Evolutionary conservation across 2,113 vertebrate species (phyloP), one percentile per base, ranked within the genome.

Genomic region (Pimephales promelas): DNA sequence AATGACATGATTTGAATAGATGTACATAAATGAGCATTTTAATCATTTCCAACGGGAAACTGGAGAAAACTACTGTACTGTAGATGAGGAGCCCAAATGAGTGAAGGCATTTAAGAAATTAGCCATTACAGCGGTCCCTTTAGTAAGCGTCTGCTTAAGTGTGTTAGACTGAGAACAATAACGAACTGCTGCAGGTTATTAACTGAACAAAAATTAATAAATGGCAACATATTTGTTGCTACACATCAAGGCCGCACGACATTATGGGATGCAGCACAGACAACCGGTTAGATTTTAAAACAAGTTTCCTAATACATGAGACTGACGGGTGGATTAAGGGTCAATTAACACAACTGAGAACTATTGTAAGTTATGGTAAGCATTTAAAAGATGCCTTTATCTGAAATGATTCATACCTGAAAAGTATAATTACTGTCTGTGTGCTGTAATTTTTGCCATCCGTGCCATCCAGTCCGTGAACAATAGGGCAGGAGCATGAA

Each of bases 81-180:
- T n/a, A n/a, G 40, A 77, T 57, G 74, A 77, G 49, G 20, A 36
- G 20, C 54, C 1, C 11, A 22, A 18, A 18, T 77, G 34, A 59
- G 26, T 26, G 52, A 59, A 59, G 74, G 74, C 4, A 13, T 59
- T 24, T 77, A 22, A 76, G 52, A 76, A 34, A 76, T 76, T 52
- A 59, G 74, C 5, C 74, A n/a, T 77, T 40, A 59, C 74, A 77
- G 13, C 11, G 40, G 68, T 45, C 36, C 11, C 40, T 72, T 24
- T 45, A 71, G 47, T 22, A 9, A 54, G 26, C 13, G 34, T 40
- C 31, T 68, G 31, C 28, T 68, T 18, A 40, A 62, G 20, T 70
- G 10, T 68, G 68, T 43, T 34, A 14, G 45, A 31, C 43, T 74
- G 14, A 45, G n/a, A 45, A 72, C 10, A 20, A n/a, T 72, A 72